Evolutionary conservation across 2,888 invertebrate genomes (phyloP), one percentile per base, ranked within the genome.

Genomic region (Epiblema foenella): DNA sequence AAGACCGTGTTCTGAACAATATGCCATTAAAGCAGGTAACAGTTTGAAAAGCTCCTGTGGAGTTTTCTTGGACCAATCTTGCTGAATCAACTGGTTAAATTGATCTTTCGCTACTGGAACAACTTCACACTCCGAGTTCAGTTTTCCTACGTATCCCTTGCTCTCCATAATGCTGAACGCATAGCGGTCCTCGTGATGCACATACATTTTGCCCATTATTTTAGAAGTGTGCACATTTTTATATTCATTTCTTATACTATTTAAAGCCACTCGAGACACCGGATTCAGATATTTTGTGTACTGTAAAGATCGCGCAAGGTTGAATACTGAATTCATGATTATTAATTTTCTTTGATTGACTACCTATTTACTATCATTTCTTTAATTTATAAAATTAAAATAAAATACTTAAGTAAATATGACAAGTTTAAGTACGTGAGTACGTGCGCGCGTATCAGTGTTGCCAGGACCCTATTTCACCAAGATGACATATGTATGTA

Each of bases 181-280:
- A 77, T 87, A 87, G 73, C 73, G 79, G 76, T 91, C 94, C 83
- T 94, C 94, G 76, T 83, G 78, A 80, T 93, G 91, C 78, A 82
- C 77, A 74, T 74, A 89, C 85, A 89, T 86, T 88, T 87, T 89
- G 76, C 74, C 76, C 59, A 85, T 73, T 51, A 49, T 79, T 33
- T 81, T 69, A 74, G 76, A 82, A 66, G 56, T 77, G 74, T 87
- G 83, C 62, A 90, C 69, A 75, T 74, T 73, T 78, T 81, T 81
- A 37, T 69, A 69, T 63, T 66, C 72, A 75, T 72, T 80, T 75
- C 73, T 76, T 68, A 77, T 57, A 39, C 69, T 70, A 75, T 74
- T 71, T 52, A 49, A 57, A 20, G 75, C 69, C 64, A 69, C 77
- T 59, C 80, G 79, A 33, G 80, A 72, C 18, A 81, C 52, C 8